Base-by-base conservation (phyloP, 2,797 vertebrate genomes). In the Lacerta viridis region DNA sequence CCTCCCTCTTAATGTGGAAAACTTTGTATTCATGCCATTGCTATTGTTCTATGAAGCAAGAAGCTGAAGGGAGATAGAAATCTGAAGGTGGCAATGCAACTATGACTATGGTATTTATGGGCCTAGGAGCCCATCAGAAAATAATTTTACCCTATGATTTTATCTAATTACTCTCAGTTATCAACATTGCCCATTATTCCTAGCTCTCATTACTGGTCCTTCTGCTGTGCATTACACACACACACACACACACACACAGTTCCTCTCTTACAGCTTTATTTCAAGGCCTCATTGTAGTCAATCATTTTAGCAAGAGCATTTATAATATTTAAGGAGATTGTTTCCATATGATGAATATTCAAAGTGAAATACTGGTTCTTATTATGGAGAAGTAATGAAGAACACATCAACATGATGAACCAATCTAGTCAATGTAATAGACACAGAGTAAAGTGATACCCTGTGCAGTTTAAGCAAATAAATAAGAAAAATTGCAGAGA, bases 341-440 rank as follows among this genome's bases (percentile, higher is more conserved):
- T 91, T 89, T 80, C 80, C 90, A 39, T 25, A 83, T 90, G 89
- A 64, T 88, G 71, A 87, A 88, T 86, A 87, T 86, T 41, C 2
- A 89, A 87, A 81, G 7, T 81, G 84, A 91, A 39, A 66, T 29
- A 64, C 78, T 7, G 41, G 41, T 20, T 61, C 66, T 87, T 92
- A 39, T 64, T 64, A 46, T 36, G 46, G 43, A 77, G 83, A 92
- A 91, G 80, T 69, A 84, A 92, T 39, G 79, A 75, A 86, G 85
- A 86, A 64, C 20, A 66, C 10, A 46, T 80, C 4, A 75, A 27
- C 33, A 75, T 10, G 43, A 76, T 79, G 74, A 80, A 80, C 66
- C 39, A 79, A 8, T 88, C 85, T 90, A 83, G 25, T 55, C 81
- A 85, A 13, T 29, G 6, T 87, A 87, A 61, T 88, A 86, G 59